phyloP scores from a whole-genome alignment of 2,113 vertebrate species.

The Heteronetta atricapilla region DNA sequence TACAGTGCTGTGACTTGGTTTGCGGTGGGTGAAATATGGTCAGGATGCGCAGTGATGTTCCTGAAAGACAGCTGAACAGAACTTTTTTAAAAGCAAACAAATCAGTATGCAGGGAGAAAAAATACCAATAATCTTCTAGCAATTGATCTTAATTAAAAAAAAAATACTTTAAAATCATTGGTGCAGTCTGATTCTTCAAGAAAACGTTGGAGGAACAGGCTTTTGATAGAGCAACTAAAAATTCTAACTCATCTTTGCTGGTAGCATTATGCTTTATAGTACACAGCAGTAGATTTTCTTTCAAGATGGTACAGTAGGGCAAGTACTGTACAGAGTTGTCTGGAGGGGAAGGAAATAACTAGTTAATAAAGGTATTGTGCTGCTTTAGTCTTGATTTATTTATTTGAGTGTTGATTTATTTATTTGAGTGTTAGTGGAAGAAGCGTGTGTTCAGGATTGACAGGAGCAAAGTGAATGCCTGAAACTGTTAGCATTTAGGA shows the following conservation, averaged over 20 bases:
- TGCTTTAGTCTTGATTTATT: neutral
- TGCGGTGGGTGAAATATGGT: neutral
- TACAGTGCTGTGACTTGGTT: neutral
- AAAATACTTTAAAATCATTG: neutral
- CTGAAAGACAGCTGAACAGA: neutral
- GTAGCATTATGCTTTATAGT: neutral
- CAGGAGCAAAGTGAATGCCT: neutral
- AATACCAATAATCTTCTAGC: neutral
- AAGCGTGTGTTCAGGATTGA: neutral
- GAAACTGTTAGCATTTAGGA: neutral
- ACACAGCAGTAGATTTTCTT: neutral
- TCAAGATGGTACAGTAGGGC: neutral
- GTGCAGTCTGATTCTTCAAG: rapidly evolving
- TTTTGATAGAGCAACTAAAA: neutral
- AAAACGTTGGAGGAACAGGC: neutral
- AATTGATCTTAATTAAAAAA: neutral
- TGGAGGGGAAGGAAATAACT: neutral
- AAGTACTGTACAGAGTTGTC: neutral
- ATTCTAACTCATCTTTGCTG: neutral
- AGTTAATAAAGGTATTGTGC: neutral
- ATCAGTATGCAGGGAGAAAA: neutral
- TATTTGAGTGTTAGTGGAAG: neutral
- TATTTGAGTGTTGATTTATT: neutral
- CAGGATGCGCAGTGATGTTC: neutral
- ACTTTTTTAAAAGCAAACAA: neutral